Conservation (phyloP, 2,113 vertebrate species). For the Naja naja region DNA sequence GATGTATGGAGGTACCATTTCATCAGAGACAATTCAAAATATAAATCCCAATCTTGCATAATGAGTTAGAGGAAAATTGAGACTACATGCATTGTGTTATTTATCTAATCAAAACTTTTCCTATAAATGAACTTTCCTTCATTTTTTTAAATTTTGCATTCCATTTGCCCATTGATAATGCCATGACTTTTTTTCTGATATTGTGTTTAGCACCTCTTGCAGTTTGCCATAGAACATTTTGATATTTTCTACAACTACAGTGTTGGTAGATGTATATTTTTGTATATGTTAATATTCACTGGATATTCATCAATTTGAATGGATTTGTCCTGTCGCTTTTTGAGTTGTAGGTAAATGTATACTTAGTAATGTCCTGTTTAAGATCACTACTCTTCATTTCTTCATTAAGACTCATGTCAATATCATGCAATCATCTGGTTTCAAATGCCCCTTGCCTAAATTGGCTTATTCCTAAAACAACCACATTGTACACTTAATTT, state of each 20-base stretch:
- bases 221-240: neutral
- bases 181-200: neutral
- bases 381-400: neutral
- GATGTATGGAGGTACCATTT: neutral
- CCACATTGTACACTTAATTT: neutral
- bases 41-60: neutral
- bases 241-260: neutral
- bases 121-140: neutral
- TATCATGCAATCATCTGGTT: neutral
- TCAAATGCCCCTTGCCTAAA: neutral
- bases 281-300: neutral
- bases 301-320: neutral
- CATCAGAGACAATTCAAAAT: neutral
- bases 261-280: neutral
- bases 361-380: neutral
- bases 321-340: neutral
- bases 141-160: neutral
- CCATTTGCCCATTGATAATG: neutral
- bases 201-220: neutral
- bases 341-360: neutral
- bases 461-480: neutral
- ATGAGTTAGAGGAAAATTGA: neutral
- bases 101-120: neutral
- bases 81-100: neutral
- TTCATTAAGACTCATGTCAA: neutral